Evolutionary conservation across 2,113 vertebrate genomes (phyloP), one percentile per base, ranked within the genome.

Genomic region (Mungos mungo): DNA sequence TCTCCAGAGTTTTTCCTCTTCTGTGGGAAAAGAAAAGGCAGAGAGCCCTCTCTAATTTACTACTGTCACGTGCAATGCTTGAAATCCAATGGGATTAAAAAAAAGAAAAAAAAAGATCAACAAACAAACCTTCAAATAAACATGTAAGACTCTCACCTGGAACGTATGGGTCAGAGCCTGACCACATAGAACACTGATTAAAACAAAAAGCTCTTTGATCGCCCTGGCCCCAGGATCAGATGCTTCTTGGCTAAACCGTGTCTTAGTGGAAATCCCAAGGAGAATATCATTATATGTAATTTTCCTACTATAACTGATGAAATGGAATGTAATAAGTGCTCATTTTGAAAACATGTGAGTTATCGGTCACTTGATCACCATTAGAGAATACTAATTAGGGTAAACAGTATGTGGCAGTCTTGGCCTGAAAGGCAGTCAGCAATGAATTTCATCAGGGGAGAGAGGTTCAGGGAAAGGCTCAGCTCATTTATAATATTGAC

Each of bases 301-400:
- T 95, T 97, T 93, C 93, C 86, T 94, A 54, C 92, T 83, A 89
- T 38, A 83, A 69, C 83, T 89, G 74, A 97, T 98, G 93, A 97
- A 91, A 95, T 95, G 90, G 95, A 97, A 96, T 96, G 65, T 74
- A 96, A 23, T 91, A 96, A 96, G 90, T 88, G 31, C 79, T 94
- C 93, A 80, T 95, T 97, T 97, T 93, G 87, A 95, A 98, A 97
- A 91, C 91, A 96, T 90, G 88, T 69, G 68, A 71, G 77, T 88
- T 98, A 95, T 38, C 47, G 89, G 96, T 97, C 89, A 96, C 96
- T 97, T 96, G 98, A 95, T 97, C 95, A 93, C 86, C 93, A 95
- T 89, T 83, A 89, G 47, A 94, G 82, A 97, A 96, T 95, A 95
- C 96, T 95, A 97, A 98, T 97, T 93, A 97, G 93, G 86, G 72